Conservation (phyloP, 2,113 vertebrate genomes). For the Scomber colias region DNA sequence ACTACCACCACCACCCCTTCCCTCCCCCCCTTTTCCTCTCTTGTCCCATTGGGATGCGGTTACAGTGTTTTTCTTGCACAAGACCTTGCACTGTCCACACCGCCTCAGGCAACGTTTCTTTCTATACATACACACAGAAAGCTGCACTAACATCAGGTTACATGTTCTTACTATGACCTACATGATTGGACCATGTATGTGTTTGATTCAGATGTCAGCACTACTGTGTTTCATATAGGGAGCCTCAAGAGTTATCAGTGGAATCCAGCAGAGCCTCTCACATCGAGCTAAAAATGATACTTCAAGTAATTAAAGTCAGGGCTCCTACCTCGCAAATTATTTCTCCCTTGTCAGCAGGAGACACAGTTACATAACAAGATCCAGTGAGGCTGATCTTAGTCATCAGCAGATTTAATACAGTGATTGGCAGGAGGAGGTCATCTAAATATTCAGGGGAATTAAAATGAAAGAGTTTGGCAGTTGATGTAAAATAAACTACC, state of each 20-base stretch:
- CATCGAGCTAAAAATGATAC: conserved; percentile 44
- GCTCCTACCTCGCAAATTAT: conserved; percentile 51
- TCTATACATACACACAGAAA: conserved; percentile 5
- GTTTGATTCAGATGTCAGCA: conserved; percentile 35
- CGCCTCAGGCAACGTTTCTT: conserved; percentile 40
- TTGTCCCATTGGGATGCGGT: conserved; percentile 18
- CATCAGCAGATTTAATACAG: conserved; percentile 58
- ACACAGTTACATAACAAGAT: conserved; percentile 65
- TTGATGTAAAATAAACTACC: conserved; percentile 36
- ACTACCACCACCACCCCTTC: neutral
- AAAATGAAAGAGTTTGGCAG: conserved; percentile 37
- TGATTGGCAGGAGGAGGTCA: conserved; percentile 73
- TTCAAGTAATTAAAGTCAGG: conserved; percentile 69
- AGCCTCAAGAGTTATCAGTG: conserved; percentile 18
- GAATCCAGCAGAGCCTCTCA: conserved; percentile 26
- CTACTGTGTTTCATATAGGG: neutral
- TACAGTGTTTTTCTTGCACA: conserved; percentile 43
- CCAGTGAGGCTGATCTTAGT: conserved; percentile 62
- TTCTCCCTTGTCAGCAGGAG: conserved; percentile 68
- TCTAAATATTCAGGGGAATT: conserved; percentile 48
- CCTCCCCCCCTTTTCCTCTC: neutral
- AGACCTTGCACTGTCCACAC: conserved; percentile 27
- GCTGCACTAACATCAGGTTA: conserved; percentile 52
- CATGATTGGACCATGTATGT: conserved; percentile 16
- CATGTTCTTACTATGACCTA: conserved; percentile 45